Evolutionary conservation across 2,888 invertebrate species (phyloP), one percentile per base, ranked within the genome.

Genomic region (Nymphalis urticae): DNA sequence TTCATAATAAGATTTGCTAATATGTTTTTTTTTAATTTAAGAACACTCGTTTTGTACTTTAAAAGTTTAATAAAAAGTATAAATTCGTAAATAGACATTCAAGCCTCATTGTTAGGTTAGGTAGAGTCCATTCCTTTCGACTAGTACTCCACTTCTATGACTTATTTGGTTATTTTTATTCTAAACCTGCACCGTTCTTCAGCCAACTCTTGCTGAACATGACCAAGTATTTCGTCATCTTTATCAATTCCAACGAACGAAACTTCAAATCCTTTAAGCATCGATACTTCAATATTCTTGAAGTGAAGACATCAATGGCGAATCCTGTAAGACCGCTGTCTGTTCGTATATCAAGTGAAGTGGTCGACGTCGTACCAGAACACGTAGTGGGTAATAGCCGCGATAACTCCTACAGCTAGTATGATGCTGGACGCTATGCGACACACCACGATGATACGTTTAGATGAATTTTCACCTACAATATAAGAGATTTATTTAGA

Each of bases 381-480:
- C 1, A 76, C 70, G 75, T 82, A 87, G 76, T 85, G 75, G 1
- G 75, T 42, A 5, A 69, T 67, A 1, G 85, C 82, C 0, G 79
- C 71, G 36, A 77, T 66, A 16, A 76, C 70, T 9, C 84, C 88
- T 0, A 72, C 73, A 24, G 75, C 51, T 51, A 92, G 76, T 1
- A 82, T 42, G 2, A 82, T 66, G 6, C 69, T 80, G 0, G 92
- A 90, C 17, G 80, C 62, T 67, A 83, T 71, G 36, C 89, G 85
- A 56, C 64, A 76, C 74, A 67, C 81, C 36, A 73, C 66, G 19
- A 89, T 79, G 66, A 76, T 73, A 0, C 70, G 73, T 59, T 82
- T 84, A 4, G 76, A 78, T 13, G 79, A 77, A 76, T 90, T 87
- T 74, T 91, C 91, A 72, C 91, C 91, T 90, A 79, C 0, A 82